phyloP scores from a whole-genome alignment of 2,888 invertebrate species.

The Eristalis arbustorum region DNA sequence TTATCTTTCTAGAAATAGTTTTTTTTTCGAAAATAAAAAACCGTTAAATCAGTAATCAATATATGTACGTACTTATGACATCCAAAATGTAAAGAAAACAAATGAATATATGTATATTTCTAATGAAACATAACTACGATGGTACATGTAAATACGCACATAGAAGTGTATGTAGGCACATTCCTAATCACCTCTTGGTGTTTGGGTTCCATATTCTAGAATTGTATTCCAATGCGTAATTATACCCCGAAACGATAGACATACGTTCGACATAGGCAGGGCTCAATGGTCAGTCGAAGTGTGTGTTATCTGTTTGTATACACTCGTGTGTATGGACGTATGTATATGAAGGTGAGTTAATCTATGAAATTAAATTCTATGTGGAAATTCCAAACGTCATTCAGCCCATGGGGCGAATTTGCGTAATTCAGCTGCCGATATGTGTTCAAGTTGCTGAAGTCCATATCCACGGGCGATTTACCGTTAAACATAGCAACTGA shows the following conservation, averaged over 20 bases:
- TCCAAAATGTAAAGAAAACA: too few relatives aligned
- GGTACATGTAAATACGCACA: background rate
- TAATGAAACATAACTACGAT: too few relatives aligned
- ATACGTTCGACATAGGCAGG: background rate
- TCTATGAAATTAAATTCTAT: background rate
- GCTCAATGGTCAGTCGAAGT: background rate
- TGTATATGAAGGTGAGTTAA: background rate
- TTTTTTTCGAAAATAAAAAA: too few relatives aligned
- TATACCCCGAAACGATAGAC: background rate
- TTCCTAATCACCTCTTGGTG: background rate
- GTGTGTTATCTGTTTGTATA: background rate
- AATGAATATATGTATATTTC: too few relatives aligned
- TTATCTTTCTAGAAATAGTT: too few relatives aligned
- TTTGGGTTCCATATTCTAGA: background rate
- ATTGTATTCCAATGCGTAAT: background rate
- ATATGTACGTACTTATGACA: too few relatives aligned
- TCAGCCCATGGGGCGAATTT: slow-evolving; percentile 19
- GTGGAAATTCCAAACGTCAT: background rate
- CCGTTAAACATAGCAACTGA: slow-evolving; percentile 1
- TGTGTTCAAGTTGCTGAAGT: background rate
- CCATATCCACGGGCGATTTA: background rate
- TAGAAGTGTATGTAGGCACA: background rate
- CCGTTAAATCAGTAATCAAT: too few relatives aligned
- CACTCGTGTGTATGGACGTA: background rate
- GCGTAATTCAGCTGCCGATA: slow-evolving; percentile 9